phyloP scores from a whole-genome alignment of 2,113 vertebrate genomes.

The Laticauda laticaudata region DNA sequence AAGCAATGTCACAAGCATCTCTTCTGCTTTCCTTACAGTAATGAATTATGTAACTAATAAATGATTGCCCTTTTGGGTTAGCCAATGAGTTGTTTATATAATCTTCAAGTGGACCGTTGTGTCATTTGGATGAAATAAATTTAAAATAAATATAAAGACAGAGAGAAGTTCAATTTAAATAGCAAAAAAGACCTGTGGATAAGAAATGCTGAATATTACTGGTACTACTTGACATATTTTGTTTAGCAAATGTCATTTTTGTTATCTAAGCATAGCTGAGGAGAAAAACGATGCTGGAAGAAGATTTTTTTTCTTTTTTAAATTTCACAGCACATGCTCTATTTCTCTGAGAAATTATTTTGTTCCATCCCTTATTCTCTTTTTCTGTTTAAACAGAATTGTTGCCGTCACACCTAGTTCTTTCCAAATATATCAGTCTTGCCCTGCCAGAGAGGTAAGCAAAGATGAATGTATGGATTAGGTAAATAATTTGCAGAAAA shows the following conservation, averaged over 20 bases:
- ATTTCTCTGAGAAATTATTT: not conserved
- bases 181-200: too few species aligned
- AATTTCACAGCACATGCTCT: not conserved
- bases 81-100: not conserved
- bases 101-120: not conserved
- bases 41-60: not conserved
- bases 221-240: not conserved
- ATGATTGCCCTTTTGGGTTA: not conserved
- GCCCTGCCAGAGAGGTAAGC: not conserved
- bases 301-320: too few species aligned
- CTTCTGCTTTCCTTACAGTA: not conserved
- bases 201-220: not conserved
- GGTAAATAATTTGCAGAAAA: not conserved
- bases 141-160: not conserved
- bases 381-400: not conserved
- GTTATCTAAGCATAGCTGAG: not conserved
- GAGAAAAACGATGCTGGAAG: too few species aligned
- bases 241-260: not conserved
- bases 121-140: not conserved
- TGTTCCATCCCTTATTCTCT: not conserved
- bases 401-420: not conserved
- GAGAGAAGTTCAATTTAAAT: not conserved
- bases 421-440: not conserved
- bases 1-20: not conserved
- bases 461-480: constrained; percentile 1